Conservation (phyloP, 1,140 invertebrate species). For the Drosophila orosa region DNA sequence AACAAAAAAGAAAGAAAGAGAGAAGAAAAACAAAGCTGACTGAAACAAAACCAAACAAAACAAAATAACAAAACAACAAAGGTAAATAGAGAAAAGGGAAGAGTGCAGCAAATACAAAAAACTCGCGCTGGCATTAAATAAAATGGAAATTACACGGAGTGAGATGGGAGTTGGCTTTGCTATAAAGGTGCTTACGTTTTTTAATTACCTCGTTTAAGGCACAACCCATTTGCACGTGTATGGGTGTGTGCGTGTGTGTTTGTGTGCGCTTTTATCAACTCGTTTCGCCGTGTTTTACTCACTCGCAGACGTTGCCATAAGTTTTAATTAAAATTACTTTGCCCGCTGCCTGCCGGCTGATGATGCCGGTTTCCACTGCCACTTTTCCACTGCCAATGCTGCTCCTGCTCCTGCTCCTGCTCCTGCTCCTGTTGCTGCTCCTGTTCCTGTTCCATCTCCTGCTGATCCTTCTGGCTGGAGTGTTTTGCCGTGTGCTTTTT, state of each 20-base stretch:
- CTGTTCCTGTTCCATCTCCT: slow-evolving; percentile 13
- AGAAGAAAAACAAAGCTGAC: slow-evolving; percentile 38
- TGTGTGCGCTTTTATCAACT: slow-evolving; percentile 76
- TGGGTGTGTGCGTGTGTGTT: slow-evolving; percentile 15
- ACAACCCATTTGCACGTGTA: slow-evolving; percentile 41
- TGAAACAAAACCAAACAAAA: slow-evolving; percentile 47
- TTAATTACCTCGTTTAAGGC: slow-evolving; percentile 81
- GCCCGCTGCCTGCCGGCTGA: slow-evolving; percentile 65
- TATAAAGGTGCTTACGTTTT: slow-evolving; percentile 79
- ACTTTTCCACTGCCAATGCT: slow-evolving; percentile 21
- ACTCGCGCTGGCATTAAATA: slow-evolving; percentile 72
- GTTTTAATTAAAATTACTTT: slow-evolving; percentile 83
- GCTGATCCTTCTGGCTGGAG: slow-evolving; percentile 48
- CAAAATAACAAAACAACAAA: slow-evolving; percentile 78
- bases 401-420: slow-evolving; percentile 10
- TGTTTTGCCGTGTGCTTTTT: slow-evolving; percentile 79
- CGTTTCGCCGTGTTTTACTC: slow-evolving; percentile 81
- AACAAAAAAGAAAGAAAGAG: not conserved
- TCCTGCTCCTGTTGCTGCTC: slow-evolving; percentile 9
- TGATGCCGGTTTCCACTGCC: slow-evolving; percentile 40
- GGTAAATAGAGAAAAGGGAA: slow-evolving; percentile 62
- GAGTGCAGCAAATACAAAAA: slow-evolving; percentile 65
- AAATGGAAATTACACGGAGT: slow-evolving; percentile 77
- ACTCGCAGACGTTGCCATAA: slow-evolving; percentile 82
- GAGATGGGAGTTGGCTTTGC: slow-evolving; percentile 48